Evolutionary conservation across 2,113 vertebrate genomes (phyloP).

Genomic region (Leucosticte australis): DNA sequence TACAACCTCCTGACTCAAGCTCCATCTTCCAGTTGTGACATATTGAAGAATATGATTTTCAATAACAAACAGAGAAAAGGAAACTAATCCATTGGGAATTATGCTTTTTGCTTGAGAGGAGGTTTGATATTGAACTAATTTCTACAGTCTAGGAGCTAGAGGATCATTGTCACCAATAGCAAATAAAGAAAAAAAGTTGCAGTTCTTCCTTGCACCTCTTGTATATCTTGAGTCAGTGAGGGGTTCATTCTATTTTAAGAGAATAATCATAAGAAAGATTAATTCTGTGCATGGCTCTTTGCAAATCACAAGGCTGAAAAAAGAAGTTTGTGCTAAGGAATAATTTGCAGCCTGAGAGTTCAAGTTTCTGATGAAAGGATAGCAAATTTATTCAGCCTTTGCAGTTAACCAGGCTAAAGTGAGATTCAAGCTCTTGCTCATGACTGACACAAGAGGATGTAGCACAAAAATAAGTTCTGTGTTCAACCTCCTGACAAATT

Average conservation of each 20-base stretch:
- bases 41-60: neutral
- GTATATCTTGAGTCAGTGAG: neutral
- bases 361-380: neutral
- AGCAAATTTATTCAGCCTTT: neutral
- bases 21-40: neutral
- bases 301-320: neutral
- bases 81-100: neutral
- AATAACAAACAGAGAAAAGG: neutral
- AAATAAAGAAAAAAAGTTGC: neutral
- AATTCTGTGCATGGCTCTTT: neutral
- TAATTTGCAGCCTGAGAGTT: neutral
- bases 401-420: neutral
- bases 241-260: neutral
- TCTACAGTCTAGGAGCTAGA: neutral
- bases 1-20: neutral
- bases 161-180: neutral
- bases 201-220: neutral
- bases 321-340: neutral
- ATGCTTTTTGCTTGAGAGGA: neutral
- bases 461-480: neutral
- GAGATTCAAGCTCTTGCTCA: neutral
- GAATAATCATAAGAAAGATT: neutral
- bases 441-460: neutral
- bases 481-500: neutral
- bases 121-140: neutral